phyloP scores from a whole-genome alignment of 2,888 invertebrate species.

The Euzetes globulus region DNA sequence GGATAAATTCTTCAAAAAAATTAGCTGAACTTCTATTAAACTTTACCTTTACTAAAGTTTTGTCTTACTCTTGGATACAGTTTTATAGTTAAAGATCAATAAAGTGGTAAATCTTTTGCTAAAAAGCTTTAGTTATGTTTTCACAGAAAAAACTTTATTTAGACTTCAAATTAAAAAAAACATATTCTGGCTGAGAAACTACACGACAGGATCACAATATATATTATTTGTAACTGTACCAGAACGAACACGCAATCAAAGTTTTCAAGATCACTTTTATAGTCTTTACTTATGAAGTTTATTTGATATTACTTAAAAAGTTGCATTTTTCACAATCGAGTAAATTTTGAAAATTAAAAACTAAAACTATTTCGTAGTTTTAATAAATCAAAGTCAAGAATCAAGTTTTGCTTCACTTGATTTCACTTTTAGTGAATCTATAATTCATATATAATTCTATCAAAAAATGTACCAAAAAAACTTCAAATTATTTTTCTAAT shows the following conservation, averaged over 20 bases:
- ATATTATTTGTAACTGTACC: too few species aligned
- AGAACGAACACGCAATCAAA: too few species aligned
- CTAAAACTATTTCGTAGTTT: background rate
- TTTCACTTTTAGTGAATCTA: background rate
- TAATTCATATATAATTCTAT: background rate
- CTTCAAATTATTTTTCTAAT: background rate
- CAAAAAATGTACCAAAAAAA: background rate
- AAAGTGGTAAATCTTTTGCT: background rate
- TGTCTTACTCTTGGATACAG: background rate
- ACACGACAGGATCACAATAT: too few species aligned
- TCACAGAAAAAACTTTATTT: background rate
- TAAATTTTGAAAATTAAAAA: background rate
- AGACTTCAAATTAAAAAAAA: background rate
- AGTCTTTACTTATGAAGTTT: too few species aligned
- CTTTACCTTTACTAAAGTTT: background rate
- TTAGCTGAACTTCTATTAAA: background rate
- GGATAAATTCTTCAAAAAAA: background rate
- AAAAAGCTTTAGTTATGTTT: background rate
- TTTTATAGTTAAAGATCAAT: background rate
- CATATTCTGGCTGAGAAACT: too few species aligned
- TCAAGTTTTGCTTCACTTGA: background rate
- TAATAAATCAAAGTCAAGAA: background rate
- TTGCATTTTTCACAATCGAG: background rate
- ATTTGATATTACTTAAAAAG: too few species aligned
- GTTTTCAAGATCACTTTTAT: too few species aligned